Evolutionary conservation across 2,888 invertebrate genomes (phyloP), one percentile per base, ranked within the genome.

Genomic region (Conistra vaccinii): DNA sequence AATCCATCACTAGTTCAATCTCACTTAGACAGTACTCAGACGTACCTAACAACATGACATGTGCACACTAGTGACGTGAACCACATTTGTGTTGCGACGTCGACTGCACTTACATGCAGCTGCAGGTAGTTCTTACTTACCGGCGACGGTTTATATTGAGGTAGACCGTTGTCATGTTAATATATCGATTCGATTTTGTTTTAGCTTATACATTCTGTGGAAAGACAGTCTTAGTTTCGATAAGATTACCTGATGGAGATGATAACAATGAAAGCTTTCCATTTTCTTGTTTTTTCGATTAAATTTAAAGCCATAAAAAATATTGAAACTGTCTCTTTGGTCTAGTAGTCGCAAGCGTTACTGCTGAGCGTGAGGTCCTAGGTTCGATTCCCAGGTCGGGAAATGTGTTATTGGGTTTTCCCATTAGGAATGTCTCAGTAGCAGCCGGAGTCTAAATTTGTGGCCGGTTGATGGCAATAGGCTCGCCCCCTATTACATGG

Each of bases 1-100:
- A n/a, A n/a, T n/a, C n/a, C n/a, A n/a, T n/a, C n/a, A n/a, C n/a
- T 53, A 57, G 35, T 83, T 58, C 61, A 73, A 73, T 69, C 51
- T 62, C 67, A 62, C 69, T 79, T 48, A 67, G 80, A 67, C 80
- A 32, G 68, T 53, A 69, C 74, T 70, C 45, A 70, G 60, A 60
- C 58, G 58, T 45, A 42, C 42, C 42, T 42, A 70, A 73, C 73
- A 67, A 57, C 57, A 45, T 73, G 63, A 57, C 57, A 45, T 73
- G 63, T 63, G 48, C 53, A 73, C 58, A 80, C 73, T 62, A 73
- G 66, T 57, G 78, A 48, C 55, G 61, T 14, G 14, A 57, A 69
- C 14, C 5, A 29, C 55, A 62, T 63, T 67, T 69, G 62, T 65
- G 32, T 55, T 65, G 65, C 12, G 23, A 66, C 23, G 45, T 63